Evolutionary conservation across 2,888 invertebrate species (phyloP).

Genomic region (Halictus ligatus): DNA sequence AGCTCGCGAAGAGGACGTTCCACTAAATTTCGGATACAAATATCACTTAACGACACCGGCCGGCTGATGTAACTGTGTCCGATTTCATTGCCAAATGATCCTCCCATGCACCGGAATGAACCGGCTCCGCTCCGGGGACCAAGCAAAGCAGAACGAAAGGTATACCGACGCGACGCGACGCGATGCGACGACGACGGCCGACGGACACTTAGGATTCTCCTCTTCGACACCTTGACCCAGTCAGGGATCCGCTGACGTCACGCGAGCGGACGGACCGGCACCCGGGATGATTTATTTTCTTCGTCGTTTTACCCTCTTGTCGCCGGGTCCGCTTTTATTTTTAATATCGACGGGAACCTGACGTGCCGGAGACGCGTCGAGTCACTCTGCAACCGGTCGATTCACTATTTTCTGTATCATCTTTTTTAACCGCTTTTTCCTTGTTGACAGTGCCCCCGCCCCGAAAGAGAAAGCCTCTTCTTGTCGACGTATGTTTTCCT

Average conservation of each 20-base stretch:
- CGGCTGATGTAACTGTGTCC: conserved; percentile 48
- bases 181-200: background rate
- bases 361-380: background rate
- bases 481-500: background rate
- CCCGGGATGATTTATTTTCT: conserved; percentile 65
- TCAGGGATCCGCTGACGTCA: conserved; percentile 67
- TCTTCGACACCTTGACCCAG: conserved; percentile 70
- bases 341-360: conserved; percentile 15
- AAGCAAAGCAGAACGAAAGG: conserved; percentile 49
- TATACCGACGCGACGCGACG: background rate
- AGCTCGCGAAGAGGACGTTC: conserved; percentile 26
- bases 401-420: background rate
- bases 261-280: conserved; percentile 50
- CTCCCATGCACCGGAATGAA: conserved; percentile 42
- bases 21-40: conserved; percentile 51
- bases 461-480: background rate
- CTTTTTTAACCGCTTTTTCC: background rate
- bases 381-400: background rate
- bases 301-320: conserved; percentile 18
- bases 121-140: conserved; percentile 36
- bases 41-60: conserved; percentile 48
- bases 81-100: conserved; percentile 55
- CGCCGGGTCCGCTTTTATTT: conserved; percentile 39
- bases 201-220: conserved; percentile 63
- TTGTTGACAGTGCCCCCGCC: background rate